phyloP scores from a whole-genome alignment of 2,888 invertebrate species.

The Octodonta nipae region DNA sequence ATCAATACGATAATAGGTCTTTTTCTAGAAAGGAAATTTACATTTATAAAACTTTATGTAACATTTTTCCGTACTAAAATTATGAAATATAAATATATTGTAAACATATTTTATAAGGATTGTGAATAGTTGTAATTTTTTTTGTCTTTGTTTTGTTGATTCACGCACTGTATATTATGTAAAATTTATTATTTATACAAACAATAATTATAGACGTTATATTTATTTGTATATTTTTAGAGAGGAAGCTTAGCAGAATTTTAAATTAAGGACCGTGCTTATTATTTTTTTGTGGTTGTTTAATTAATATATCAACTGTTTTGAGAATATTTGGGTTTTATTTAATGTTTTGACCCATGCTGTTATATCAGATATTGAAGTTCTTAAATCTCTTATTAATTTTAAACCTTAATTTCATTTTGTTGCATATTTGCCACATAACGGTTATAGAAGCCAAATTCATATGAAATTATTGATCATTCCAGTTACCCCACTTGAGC shows the following conservation, averaged over 20 bases:
- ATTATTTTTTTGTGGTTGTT: not conserved
- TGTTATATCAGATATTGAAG: no score
- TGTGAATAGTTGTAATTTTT: constrained; percentile 2
- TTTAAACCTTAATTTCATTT: no score
- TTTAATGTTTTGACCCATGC: no score
- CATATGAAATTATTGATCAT: no score
- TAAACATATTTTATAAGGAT: constrained; percentile 1
- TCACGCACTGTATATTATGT: not conserved
- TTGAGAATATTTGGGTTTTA: no score
- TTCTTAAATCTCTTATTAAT: no score
- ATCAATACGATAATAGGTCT: no score
- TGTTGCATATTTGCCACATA: no score
- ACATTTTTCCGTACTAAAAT: constrained; percentile 6
- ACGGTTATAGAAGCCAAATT: no score
- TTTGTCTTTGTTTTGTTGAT: not conserved
- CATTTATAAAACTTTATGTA: constrained; percentile 5
- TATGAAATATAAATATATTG: not conserved
- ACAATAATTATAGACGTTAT: constrained; percentile 2
- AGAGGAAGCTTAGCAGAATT: not conserved
- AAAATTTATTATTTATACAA: not conserved
- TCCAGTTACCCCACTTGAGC: no score
- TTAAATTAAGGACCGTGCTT: not conserved
- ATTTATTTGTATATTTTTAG: constrained; percentile 1
- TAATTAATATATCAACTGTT: not conserved
- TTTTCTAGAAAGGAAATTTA: constrained; percentile 5